Evolutionary conservation across 2,888 invertebrate genomes (phyloP).

Genomic region (Hybos culiciformis): DNA sequence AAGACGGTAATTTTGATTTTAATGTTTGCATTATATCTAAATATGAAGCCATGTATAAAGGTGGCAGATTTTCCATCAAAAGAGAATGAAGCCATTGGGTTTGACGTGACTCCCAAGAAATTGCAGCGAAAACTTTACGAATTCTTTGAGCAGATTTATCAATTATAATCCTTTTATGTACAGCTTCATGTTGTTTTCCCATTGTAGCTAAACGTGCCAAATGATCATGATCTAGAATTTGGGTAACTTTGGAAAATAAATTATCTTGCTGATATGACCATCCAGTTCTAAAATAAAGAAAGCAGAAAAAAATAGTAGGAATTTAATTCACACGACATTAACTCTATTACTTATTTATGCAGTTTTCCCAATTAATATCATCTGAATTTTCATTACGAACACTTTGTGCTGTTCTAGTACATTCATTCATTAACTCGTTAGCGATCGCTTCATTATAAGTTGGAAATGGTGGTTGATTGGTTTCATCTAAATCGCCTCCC

Average conservation of each 20-base stretch:
- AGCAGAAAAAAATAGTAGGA: too few relatives aligned
- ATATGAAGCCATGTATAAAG: slow-evolving; percentile 54
- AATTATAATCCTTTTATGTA: slow-evolving; percentile 51
- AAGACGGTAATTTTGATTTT: slow-evolving; percentile 51
- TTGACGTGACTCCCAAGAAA: slow-evolving; percentile 58
- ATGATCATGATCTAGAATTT: slow-evolving; percentile 52
- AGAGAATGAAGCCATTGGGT: slow-evolving; percentile 65
- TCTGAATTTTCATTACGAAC: slow-evolving; percentile 41
- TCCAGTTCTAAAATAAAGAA: slow-evolving; percentile 37
- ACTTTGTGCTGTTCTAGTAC: slow-evolving; percentile 48
- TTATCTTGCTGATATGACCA: slow-evolving; percentile 53
- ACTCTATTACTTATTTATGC: slow-evolving; percentile 43
- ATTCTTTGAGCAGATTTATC: slow-evolving; percentile 55
- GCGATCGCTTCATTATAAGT: slow-evolving; percentile 47
- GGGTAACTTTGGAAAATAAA: slow-evolving; percentile 50
- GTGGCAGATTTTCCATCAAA: slow-evolving; percentile 52
- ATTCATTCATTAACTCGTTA: slow-evolving; percentile 54
- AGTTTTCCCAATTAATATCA: slow-evolving; percentile 54
- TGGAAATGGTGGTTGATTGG: slow-evolving; percentile 33
- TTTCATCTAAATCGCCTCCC: slow-evolving; percentile 37
- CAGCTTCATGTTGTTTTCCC: slow-evolving; percentile 48
- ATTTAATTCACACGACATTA: neutral
- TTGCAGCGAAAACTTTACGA: slow-evolving; percentile 50
- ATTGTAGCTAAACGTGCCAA: slow-evolving; percentile 48
- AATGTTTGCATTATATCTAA: slow-evolving; percentile 64